phyloP scores from a whole-genome alignment of 2,797 vertebrate genomes.

The Heteromormyrus szaboi region DNA sequence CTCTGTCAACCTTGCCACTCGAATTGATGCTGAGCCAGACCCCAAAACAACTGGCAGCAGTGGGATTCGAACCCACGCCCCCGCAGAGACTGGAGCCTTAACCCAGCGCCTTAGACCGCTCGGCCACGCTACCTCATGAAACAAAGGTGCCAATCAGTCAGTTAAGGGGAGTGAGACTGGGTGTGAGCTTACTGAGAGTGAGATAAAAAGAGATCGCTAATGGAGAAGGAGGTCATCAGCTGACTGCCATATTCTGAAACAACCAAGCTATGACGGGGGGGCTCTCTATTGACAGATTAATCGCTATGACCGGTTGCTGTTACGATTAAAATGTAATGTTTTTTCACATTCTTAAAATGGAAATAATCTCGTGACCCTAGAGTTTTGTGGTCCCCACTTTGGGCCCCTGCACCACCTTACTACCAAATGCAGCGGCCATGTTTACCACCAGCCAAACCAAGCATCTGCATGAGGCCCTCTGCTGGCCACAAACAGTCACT shows the following conservation, averaged over 20 bases:
- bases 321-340: background rate
- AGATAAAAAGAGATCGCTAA: background rate
- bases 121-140: conserved; percentile 18
- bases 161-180: background rate
- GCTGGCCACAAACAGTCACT: background rate
- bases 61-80: conserved; percentile 17
- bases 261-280: background rate
- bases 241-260: background rate
- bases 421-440: background rate
- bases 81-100: conserved; percentile 27
- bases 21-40: background rate
- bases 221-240: background rate
- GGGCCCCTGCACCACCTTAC: background rate
- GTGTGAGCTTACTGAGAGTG: background rate
- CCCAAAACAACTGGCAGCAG: background rate
- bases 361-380: background rate
- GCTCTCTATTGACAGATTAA: background rate
- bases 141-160: background rate
- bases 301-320: background rate
- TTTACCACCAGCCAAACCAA: background rate
- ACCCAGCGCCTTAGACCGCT: conserved; percentile 29
- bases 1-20: background rate
- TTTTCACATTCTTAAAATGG: background rate
- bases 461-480: background rate
- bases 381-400: background rate